Conservation (phyloP, 2,888 invertebrate species). For the Catocala fraxini region DNA sequence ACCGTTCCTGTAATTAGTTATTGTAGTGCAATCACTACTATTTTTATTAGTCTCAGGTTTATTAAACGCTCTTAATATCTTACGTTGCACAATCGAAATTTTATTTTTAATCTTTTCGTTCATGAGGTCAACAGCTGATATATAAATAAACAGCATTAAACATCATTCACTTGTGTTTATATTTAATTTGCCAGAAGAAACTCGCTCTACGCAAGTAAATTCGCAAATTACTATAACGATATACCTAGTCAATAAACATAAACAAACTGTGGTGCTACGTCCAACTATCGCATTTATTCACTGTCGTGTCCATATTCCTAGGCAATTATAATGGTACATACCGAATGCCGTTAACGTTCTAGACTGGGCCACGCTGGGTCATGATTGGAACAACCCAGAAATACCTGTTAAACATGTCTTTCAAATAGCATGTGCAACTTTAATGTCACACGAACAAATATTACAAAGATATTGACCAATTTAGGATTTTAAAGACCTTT, state of each 20-base stretch:
- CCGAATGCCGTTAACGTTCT: constrained; percentile 50
- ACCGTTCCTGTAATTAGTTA: not conserved
- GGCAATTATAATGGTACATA: constrained; percentile 33
- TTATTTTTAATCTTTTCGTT: no score
- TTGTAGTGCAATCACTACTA: not conserved
- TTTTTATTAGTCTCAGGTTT: not conserved
- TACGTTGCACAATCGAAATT: constrained; percentile 4
- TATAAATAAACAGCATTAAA: not conserved
- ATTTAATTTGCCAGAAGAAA: not conserved
- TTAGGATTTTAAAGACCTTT: constrained; percentile 41
- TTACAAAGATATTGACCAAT: constrained; percentile 32
- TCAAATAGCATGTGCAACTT: constrained; percentile 33
- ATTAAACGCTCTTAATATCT: constrained; percentile 1
- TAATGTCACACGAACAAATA: constrained; percentile 40
- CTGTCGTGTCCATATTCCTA: constrained; percentile 28
- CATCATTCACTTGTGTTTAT: not conserved
- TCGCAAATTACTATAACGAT: not conserved
- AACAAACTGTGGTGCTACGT: not conserved
- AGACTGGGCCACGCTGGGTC: constrained; percentile 52
- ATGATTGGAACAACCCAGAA: constrained; percentile 49
- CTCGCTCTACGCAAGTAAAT: not conserved
- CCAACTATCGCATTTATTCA: not conserved
- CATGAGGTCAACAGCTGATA: not conserved
- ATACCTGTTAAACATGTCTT: constrained; percentile 56
- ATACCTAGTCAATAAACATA: not conserved